Conservation (phyloP, 2,888 invertebrate species). For the Petrolisthes cinctipes region DNA sequence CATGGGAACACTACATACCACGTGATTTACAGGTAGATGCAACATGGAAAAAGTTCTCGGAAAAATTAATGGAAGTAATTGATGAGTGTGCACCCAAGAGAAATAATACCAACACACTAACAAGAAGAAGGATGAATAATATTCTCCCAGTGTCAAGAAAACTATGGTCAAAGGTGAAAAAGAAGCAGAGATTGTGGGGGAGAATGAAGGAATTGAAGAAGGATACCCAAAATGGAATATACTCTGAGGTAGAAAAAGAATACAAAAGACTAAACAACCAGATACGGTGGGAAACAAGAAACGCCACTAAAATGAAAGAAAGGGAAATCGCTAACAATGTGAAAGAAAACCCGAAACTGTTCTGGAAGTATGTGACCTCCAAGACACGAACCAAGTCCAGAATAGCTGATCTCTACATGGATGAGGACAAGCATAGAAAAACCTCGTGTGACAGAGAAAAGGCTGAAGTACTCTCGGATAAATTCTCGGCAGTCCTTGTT, state of each 20-base stretch:
- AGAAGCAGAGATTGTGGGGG: no score
- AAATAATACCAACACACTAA: no score
- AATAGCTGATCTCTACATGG: constrained; percentile 31
- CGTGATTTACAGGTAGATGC: no score
- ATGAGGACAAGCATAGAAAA: not conserved
- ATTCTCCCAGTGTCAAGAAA: no score
- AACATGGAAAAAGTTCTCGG: not conserved
- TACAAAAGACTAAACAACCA: not conserved
- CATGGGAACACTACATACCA: not conserved
- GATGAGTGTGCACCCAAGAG: no score
- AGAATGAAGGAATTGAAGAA: no score
- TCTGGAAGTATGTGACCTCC: constrained; percentile 36
- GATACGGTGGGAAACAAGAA: not conserved
- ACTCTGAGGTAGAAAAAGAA: not conserved
- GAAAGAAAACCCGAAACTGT: not conserved
- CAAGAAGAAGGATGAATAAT: no score
- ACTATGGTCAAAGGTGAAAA: no score
- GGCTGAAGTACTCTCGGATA: constrained; percentile 27
- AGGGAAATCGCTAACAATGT: not conserved
- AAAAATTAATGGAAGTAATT: not conserved
- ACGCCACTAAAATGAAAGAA: not conserved
- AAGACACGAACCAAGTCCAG: constrained; percentile 41
- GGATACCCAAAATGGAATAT: not conserved
- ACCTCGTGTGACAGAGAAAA: constrained; percentile 19
- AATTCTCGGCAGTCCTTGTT: constrained; percentile 22